phyloP scores from a whole-genome alignment of 2,888 invertebrate species.

The Nebria brevicollis region DNA sequence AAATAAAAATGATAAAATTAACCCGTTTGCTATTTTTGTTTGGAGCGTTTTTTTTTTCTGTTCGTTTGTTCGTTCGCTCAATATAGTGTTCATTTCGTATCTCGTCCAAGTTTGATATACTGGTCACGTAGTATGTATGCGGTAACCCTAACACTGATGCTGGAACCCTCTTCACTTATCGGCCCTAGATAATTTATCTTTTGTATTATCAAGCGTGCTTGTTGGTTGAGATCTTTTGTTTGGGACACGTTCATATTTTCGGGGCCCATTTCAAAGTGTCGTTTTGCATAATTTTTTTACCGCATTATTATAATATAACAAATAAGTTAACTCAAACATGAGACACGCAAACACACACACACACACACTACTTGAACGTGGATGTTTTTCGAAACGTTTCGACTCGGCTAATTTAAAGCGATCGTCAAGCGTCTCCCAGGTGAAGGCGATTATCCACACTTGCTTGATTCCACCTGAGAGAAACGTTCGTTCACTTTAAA shows the following conservation, averaged over 20 bases:
- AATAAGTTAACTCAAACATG: neutral
- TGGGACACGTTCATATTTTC: conserved; percentile 53
- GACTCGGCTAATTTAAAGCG: neutral
- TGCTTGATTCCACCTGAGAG: conserved; percentile 25
- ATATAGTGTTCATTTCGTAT: neutral
- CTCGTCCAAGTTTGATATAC: neutral
- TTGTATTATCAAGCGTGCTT: conserved; percentile 56
- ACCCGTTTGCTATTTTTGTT: too few species aligned
- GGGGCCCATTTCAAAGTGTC: neutral
- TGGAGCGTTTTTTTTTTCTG: too few species aligned
- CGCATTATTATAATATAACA: neutral
- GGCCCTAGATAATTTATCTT: conserved; percentile 58
- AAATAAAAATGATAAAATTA: too few species aligned
- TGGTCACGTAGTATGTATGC: neutral
- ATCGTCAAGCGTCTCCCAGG: conserved; percentile 51
- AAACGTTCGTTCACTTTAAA: conserved; percentile 11
- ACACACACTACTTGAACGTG: too few species aligned
- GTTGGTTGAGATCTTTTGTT: conserved; percentile 56
- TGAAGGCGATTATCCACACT: conserved; percentile 56
- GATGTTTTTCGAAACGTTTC: neutral
- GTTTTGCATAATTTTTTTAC: neutral
- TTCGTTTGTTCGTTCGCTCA: neutral
- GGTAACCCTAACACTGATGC: conserved; percentile 48
- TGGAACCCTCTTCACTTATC: conserved; percentile 54
- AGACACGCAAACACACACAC: neutral